Conservation (phyloP, 2,797 vertebrate species). For the Fratercula arctica region DNA sequence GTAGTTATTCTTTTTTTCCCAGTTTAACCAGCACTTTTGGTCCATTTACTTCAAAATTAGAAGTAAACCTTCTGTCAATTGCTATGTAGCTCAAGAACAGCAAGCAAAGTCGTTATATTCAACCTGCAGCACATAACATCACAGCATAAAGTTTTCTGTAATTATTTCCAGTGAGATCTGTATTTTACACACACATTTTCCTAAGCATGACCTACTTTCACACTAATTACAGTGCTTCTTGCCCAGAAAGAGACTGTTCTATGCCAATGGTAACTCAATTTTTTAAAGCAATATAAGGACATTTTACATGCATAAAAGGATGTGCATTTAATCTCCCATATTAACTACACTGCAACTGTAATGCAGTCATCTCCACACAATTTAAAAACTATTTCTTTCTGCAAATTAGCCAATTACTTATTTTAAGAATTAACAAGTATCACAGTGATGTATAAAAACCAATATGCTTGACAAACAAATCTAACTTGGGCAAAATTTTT, state of each 20-base stretch:
- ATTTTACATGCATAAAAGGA: background rate
- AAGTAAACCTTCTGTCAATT: conserved; percentile 23
- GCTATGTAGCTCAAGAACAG: background rate
- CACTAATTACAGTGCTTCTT: background rate
- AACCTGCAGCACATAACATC: background rate
- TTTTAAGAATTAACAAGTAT: background rate
- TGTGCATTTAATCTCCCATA: background rate
- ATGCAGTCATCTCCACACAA: background rate
- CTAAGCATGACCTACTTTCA: conserved; percentile 16
- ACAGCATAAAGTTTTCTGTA: conserved; percentile 11
- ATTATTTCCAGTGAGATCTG: conserved; percentile 16
- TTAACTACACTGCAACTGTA: background rate
- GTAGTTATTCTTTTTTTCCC: background rate
- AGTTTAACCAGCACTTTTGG: conserved; percentile 14
- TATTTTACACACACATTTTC: conserved; percentile 30
- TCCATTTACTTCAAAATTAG: conserved; percentile 25
- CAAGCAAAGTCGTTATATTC: background rate
- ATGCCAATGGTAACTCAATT: background rate
- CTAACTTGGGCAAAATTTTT: background rate
- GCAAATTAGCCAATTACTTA: background rate
- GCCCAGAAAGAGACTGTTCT: background rate
- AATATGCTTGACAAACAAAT: background rate
- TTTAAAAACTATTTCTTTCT: background rate
- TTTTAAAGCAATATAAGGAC: background rate
- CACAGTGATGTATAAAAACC: background rate